Conservation (phyloP, 2,797 vertebrate genomes). For the Catostomus latipinnis region DNA sequence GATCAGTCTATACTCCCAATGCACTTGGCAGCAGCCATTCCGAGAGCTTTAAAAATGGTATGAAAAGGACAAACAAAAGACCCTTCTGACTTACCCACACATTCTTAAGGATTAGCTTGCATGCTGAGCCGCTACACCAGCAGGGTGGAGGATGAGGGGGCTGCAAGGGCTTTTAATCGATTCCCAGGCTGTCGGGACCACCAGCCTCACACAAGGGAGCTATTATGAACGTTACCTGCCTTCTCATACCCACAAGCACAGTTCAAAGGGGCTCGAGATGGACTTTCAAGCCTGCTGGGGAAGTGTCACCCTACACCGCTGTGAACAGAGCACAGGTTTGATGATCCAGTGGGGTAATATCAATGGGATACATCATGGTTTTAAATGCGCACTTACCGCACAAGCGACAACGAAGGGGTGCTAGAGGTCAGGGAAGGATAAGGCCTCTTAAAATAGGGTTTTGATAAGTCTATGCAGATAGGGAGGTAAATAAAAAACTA, state of each 20-base stretch:
- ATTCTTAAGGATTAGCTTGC: conserved; percentile 78
- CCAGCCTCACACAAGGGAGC: conserved; percentile 67
- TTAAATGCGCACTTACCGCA: conserved; percentile 37
- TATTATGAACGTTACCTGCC: conserved; percentile 69
- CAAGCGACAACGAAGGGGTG: background rate
- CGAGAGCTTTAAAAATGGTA: conserved; percentile 62
- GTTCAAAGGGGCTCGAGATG: conserved; percentile 62
- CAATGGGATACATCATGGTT: conserved; percentile 26
- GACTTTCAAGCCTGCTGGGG: conserved; percentile 59
- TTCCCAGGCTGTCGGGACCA: conserved; percentile 69
- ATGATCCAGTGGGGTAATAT: conserved; percentile 48
- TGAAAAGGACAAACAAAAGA: conserved; percentile 69
- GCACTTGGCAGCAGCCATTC: conserved; percentile 61
- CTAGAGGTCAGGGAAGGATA: conserved; percentile 41
- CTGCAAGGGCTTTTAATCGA: conserved; percentile 63
- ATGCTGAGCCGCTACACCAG: conserved; percentile 65
- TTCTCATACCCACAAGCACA: conserved; percentile 53
- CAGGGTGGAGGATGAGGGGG: conserved; percentile 52
- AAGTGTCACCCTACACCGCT: conserved; percentile 63
- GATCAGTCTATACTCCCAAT: conserved; percentile 77
- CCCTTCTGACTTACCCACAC: conserved; percentile 63
- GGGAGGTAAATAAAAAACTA: conserved; percentile 2
- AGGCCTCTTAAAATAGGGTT: conserved; percentile 1
- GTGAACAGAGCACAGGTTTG: conserved; percentile 55
- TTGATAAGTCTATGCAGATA: conserved; percentile 12